Conservation (phyloP, 2,797 vertebrate species). For the Salarias fasciatus region DNA sequence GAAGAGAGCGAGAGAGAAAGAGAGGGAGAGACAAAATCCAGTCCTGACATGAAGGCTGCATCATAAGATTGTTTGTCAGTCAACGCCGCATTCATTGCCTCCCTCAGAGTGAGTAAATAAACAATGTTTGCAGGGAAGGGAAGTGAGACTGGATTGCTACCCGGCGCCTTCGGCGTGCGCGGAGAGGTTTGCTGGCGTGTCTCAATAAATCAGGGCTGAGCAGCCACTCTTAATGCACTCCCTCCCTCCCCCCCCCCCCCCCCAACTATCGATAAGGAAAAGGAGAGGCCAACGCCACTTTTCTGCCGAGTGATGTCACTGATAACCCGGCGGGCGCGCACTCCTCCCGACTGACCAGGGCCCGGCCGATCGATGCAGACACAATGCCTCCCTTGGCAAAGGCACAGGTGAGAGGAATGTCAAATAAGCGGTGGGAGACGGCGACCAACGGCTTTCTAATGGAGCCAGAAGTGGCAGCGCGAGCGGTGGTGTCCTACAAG, state of each 20-base stretch:
- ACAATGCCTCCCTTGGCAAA: conserved; percentile 65
- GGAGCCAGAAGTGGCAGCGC: conserved; percentile 47
- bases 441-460: conserved; percentile 48
- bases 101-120: conserved; percentile 76
- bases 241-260: conserved; percentile 63
- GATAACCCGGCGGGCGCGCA: conserved; percentile 70
- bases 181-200: conserved; percentile 47
- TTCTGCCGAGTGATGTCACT: conserved; percentile 70
- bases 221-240: conserved; percentile 73
- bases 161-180: conserved; percentile 65
- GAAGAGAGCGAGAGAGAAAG: conserved; percentile 7
- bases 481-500: conserved; percentile 35
- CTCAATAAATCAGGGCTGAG: conserved; percentile 76
- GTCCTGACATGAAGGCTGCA: conserved; percentile 73
- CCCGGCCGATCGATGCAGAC: conserved; percentile 68
- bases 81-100: conserved; percentile 68
- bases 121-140: conserved; percentile 67
- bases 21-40: conserved; percentile 36
- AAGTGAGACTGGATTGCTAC: conserved; percentile 73
- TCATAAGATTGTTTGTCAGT: conserved; percentile 79
- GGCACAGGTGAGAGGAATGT: conserved; percentile 70
- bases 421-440: conserved; percentile 52
- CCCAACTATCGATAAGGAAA: conserved; percentile 71
- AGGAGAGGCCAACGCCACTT: conserved; percentile 49
- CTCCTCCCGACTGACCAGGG: conserved; percentile 63